Base-by-base conservation (phyloP, 2,888 invertebrate species). In the Acanthococcus lagerstroemiae region DNA sequence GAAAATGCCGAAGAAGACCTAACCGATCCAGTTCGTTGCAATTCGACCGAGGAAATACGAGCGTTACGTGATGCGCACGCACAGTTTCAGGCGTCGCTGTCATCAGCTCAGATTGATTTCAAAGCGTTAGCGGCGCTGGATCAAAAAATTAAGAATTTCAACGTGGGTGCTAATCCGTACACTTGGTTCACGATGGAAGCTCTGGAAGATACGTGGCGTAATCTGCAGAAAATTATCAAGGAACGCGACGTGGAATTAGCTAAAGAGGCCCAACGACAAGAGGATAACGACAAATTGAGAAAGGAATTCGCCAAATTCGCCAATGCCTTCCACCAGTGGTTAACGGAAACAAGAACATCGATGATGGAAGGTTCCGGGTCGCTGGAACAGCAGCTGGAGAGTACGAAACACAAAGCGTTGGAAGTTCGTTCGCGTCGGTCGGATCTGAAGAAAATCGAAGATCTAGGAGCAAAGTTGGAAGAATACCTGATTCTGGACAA, bases 181-280 rank as follows among this genome's bases (percentile, higher is more conserved):
- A 99, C 99, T 65, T 99, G 99, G 99, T 95, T 99, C 80, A 99
- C 99, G 68, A 95, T 99, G 97, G 95, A 96, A 78, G 95, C 96
- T 52, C 83, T 99, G 69, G 95, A 97, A 77, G 99, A 99, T 74
- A 99, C 99, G 21, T 99, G 99, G 99, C 84, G 90, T 69, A 99
- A 99, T 77, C 81, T 99, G 76, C 95, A 96, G 80, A 97, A 96
- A 80, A 99, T 99, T 74, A 99, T 99, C 75, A 92, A 81, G 71
- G 90, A 90, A 77, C 84, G 90, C 72, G 96, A 97, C 77, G 85
- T 87, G 71, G 96, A 99, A 78, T 82, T 99, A 73, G 88, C 88
- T 65, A 95, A 95, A 79, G 99, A 99, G 76, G 90, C 93, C 15
- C 90, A 91, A 74, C 83, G 99, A n/a, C 99, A 99, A 78, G 96